Conservation (phyloP, 2,888 invertebrate genomes). For the Mactromeris polynyma region DNA sequence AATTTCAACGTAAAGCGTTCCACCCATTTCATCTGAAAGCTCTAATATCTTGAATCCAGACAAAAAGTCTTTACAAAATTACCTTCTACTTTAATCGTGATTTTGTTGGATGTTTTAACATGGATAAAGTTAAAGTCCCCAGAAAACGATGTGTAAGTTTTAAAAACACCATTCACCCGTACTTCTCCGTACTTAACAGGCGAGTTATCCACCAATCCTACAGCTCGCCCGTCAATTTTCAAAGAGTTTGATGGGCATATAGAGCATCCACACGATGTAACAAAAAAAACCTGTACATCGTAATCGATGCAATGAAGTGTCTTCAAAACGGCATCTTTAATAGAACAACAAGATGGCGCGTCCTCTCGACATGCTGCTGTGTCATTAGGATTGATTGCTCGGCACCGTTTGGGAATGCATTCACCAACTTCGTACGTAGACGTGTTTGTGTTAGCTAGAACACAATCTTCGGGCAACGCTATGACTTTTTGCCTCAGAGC, state of each 20-base stretch:
- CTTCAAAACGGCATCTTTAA: neutral
- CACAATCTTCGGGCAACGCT: neutral
- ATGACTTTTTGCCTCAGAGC: neutral
- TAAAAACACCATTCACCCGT: constrained; percentile 1
- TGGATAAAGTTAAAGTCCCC: no score
- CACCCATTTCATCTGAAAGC: neutral
- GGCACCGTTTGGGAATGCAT: neutral
- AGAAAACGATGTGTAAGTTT: neutral
- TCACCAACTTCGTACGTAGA: neutral
- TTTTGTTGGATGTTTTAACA: neutral
- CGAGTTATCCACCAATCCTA: neutral
- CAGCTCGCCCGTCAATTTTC: neutral
- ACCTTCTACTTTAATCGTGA: neutral
- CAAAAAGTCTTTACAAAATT: neutral
- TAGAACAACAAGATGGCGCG: neutral
- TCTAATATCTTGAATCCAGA: neutral
- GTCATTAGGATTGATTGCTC: neutral
- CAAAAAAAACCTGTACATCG: neutral
- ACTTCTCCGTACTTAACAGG: neutral
- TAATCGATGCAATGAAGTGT: neutral
- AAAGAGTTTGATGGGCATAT: neutral
- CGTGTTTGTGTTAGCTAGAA: neutral
- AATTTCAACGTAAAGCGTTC: neutral
- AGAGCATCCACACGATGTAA: neutral
- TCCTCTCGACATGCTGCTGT: neutral